A percentile compares a stretch with the other conserved stretches of the same genome.
Evolutionary conservation across 1,140 invertebrate genomes (phyloP).

Genomic region (Rhagoletis zephyria): DNA sequence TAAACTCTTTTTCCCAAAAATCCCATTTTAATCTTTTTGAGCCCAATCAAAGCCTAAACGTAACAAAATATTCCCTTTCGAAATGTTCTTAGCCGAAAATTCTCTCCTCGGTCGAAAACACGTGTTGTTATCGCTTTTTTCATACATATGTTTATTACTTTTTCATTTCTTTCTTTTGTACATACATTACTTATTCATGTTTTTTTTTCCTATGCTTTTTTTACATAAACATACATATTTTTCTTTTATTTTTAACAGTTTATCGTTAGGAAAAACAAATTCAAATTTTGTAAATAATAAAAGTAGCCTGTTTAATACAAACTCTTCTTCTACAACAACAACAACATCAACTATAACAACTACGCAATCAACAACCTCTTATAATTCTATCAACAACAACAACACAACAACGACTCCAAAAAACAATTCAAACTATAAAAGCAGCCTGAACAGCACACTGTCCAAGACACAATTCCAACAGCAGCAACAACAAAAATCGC

Average conservation of each 20-base stretch:
- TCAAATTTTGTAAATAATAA: conserved; percentile 71
- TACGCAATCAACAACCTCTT: conserved; percentile 46
- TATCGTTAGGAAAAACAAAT: conserved; percentile 70
- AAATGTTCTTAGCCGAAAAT: too few relatives aligned
- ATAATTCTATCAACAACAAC: conserved; percentile 54
- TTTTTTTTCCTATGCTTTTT: conserved; percentile 63
- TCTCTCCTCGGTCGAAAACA: too few relatives aligned
- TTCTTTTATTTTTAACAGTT: conserved; percentile 63
- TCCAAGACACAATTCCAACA: conserved; percentile 55
- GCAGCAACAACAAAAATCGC: conserved; percentile 58
- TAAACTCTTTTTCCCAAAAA: too few relatives aligned
- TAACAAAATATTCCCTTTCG: too few relatives aligned
- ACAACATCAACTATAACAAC: conserved; percentile 50
- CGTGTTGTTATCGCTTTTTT: too few relatives aligned
- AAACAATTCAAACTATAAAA: conserved; percentile 58
- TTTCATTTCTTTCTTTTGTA: too few relatives aligned
- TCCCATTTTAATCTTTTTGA: too few relatives aligned
- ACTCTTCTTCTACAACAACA: conserved; percentile 52
- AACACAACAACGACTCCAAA: conserved; percentile 60
- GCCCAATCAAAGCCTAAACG: too few relatives aligned
- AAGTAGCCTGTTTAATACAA: conserved; percentile 59
- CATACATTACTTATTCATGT: neutral
- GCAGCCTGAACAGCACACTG: conserved; percentile 54
- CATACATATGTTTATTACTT: too few relatives aligned
- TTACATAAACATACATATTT: conserved; percentile 59